Evolutionary conservation across 2,113 vertebrate genomes (phyloP), one percentile per base, ranked within the genome.

Genomic region (Oncorhynchus masou): DNA sequence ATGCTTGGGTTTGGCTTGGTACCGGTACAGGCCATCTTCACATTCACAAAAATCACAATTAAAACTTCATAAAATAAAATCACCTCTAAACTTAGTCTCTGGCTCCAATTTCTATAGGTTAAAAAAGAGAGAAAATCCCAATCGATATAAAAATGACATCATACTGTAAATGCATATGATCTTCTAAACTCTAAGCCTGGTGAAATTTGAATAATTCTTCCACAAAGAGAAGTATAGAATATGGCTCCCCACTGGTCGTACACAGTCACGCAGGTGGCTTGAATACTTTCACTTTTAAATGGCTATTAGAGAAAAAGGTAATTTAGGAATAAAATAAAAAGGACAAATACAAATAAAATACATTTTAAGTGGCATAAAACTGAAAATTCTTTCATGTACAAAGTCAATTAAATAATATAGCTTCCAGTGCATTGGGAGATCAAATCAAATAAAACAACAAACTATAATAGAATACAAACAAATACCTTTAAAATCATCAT

Each of bases 351-450:
- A 90, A 80, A 85, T 85, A 92, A 77, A 90, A 90, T 89, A 92
- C 90, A 91, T 83, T 89, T 45, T 91, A 90, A 90, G 90, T 92
- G 90, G 87, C 84, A 91, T 88, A 90, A 76, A 88, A 92, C 80
- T 88, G 85, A 89, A 90, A 91, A 90, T 87, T 91, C 81, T 80
- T 90, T 80, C 82, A 87, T 86, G 79, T 90, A 92, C 88, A 92
- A 92, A 92, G 85, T 90, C 83, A 91, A 90, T 88, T 91, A 85
- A 91, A 90, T 84, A 90, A 87, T 83, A 87, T 78, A 76, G 71
- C 84, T 93, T 93, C 89, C 91, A 94, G 94, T 94, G 93, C 92
- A 92, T 93, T 89, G 81, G 86, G 90, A 79, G 85, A 86, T 79
- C 75, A 64, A 78, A 77, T 49, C 83, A 71, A 89, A 60, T 45